These are phyloP conservation scores for Noctuana brunneofusca DNA, from an alignment of 2,888 invertebrate species.

Conservation along the genomic window DNA sequence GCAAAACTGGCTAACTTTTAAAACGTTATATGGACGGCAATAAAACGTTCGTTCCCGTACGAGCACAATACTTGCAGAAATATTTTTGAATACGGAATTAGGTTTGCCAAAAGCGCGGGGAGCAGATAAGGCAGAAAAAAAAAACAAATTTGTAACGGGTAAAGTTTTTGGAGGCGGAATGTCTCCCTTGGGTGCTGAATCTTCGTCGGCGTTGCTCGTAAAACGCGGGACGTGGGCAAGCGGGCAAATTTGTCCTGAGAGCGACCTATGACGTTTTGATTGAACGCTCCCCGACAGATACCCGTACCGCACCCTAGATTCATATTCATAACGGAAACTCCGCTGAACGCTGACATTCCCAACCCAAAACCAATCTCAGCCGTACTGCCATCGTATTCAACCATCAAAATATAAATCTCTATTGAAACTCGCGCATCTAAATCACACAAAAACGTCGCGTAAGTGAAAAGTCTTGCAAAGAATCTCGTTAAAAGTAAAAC, in stretches of 20 bases:
- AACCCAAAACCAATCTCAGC: constrained; percentile 29
- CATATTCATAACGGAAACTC: constrained; percentile 79
- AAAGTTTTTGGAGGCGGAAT: constrained; percentile 83
- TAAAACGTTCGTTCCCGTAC: constrained; percentile 79
- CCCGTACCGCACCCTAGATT: constrained; percentile 75
- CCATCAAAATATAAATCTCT: constrained; percentile 37
- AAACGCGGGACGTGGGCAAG: constrained; percentile 82
- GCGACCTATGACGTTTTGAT: constrained; percentile 83
- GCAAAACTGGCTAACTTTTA: constrained; percentile 78
- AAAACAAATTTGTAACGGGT: constrained; percentile 84
- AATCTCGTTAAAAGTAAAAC: constrained; percentile 61
- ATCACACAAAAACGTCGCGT: constrained; percentile 26
- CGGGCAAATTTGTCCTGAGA: constrained; percentile 81
- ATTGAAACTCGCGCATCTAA: constrained; percentile 28
- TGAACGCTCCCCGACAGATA: constrained; percentile 78
- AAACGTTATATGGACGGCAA: constrained; percentile 81
- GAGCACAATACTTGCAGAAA: constrained; percentile 82
- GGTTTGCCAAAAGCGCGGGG: constrained; percentile 82
- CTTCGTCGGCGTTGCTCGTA: constrained; percentile 81
- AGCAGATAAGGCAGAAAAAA: constrained; percentile 81
- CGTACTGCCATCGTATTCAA: constrained; percentile 24
- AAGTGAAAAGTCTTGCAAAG: constrained; percentile 41
- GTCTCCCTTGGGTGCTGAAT: constrained; percentile 82
- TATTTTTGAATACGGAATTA: constrained; percentile 84
- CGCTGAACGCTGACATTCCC: constrained; percentile 48